Evolutionary conservation across 2,797 vertebrate genomes (phyloP).

Genomic region (Scleropages formosus): DNA sequence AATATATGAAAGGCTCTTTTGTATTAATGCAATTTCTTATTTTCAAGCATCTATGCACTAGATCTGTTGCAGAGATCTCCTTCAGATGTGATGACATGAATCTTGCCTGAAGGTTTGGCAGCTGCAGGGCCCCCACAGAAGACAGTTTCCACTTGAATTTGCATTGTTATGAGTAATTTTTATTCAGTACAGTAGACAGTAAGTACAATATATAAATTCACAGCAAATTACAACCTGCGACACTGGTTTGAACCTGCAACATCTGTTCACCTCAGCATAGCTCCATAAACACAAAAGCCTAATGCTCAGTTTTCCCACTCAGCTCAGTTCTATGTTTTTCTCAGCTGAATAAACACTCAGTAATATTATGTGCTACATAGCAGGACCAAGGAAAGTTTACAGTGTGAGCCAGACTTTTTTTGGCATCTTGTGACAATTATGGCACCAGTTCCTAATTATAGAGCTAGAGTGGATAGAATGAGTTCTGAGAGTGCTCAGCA

Average conservation of each 20-base stretch:
- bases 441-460: not conserved
- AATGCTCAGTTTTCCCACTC: not conserved
- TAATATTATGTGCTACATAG: not conserved
- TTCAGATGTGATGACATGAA: too few species aligned
- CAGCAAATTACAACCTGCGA: not conserved
- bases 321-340: not conserved
- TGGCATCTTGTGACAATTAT: slow-evolving; percentile 20
- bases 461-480: slow-evolving; percentile 17
- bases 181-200: slow-evolving; percentile 52
- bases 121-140: not conserved
- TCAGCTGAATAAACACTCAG: not conserved
- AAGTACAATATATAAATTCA: slow-evolving; percentile 32
- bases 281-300: not conserved
- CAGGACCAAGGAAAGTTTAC: not conserved
- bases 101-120: not conserved
- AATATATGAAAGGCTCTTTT: not conserved
- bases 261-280: not conserved
- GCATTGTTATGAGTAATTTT: slow-evolving; percentile 46
- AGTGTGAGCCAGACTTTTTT: not conserved
- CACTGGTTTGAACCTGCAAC: not conserved
- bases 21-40: not conserved
- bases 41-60: too few species aligned
- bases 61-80: too few species aligned
- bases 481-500: not conserved
- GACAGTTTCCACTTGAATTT: slow-evolving; percentile 27